phyloP scores from a whole-genome alignment of 2,113 vertebrate species.

The Mirounga angustirostris region DNA sequence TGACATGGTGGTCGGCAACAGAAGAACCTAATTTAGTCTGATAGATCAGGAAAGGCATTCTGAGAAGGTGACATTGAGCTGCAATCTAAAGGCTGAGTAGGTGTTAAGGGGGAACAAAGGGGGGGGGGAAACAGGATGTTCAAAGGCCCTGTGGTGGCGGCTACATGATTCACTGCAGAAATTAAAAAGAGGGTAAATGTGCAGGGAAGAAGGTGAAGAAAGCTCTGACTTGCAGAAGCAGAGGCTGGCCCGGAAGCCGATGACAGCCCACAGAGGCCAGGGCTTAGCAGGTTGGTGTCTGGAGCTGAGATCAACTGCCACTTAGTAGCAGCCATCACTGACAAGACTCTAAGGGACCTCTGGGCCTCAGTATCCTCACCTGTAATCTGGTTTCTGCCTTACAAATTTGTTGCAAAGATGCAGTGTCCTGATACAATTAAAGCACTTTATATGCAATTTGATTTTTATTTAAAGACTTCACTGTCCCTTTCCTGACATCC shows the following conservation, averaged over 20 bases:
- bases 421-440: accelerated
- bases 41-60: background rate
- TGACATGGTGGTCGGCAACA: background rate
- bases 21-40: background rate
- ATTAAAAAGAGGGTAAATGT: background rate
- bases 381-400: background rate
- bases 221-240: background rate
- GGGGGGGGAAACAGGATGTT: background rate
- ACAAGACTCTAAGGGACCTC: background rate
- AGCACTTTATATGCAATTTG: background rate
- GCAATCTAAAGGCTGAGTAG: no score
- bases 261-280: background rate
- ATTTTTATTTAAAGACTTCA: background rate
- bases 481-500: background rate
- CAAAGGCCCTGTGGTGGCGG: background rate
- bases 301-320: no score
- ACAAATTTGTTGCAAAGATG: no score
- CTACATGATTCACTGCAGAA: background rate
- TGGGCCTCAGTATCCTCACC: background rate
- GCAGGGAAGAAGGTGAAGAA: background rate
- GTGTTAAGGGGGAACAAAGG: background rate
- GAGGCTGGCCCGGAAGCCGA: background rate
- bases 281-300: no score
- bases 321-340: background rate
- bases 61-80: background rate